Conservation (phyloP, 1,140 invertebrate species). For the Pogonus chalceus region DNA sequence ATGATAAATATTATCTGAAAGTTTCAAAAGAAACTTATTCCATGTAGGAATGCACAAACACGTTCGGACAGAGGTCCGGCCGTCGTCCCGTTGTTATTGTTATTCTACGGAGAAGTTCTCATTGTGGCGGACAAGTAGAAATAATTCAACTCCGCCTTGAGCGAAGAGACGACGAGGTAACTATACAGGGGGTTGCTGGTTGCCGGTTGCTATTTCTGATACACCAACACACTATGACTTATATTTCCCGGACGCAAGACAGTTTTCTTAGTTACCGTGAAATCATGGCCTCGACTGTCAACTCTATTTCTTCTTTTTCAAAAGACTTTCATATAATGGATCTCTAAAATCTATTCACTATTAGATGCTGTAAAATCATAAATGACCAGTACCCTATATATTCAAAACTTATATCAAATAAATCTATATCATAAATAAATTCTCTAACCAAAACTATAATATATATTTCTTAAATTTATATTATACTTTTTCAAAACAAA, state of each 20-base stretch:
- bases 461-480: too few species aligned
- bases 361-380: too few species aligned
- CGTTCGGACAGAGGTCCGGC: conserved; percentile 12
- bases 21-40: conserved; percentile 19
- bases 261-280: not conserved
- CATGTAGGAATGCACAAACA: conserved; percentile 22
- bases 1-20: conserved; percentile 25
- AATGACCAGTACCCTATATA: too few species aligned
- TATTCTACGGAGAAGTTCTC: conserved; percentile 10
- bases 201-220: too few species aligned
- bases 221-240: not conserved
- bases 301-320: too few species aligned
- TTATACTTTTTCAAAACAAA: too few species aligned
- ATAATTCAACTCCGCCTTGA: not conserved
- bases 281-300: not conserved
- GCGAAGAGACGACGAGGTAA: not conserved
- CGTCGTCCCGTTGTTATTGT: conserved; percentile 21
- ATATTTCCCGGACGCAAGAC: not conserved
- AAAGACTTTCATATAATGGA: too few species aligned
- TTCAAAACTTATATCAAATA: too few species aligned
- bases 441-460: too few species aligned
- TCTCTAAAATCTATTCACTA: too few species aligned
- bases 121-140: not conserved
- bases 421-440: too few species aligned
- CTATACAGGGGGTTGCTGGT: too few species aligned